These are phyloP conservation scores for Albula glossodonta DNA, from an alignment of 2,113 vertebrate species.

Conservation along the genomic window DNA sequence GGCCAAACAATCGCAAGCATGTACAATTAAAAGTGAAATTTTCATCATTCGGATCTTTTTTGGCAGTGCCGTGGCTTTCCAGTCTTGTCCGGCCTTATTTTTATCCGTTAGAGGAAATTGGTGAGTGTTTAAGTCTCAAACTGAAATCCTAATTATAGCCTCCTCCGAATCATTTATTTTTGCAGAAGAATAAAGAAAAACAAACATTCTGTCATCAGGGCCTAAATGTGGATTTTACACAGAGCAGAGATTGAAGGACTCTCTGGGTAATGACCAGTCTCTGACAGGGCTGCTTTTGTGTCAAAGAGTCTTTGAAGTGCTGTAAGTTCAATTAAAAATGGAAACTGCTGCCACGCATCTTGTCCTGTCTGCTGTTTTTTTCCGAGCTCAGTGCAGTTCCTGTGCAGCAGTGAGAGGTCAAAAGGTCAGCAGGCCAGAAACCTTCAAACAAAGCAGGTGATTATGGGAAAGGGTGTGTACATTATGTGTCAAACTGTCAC, in stretches of 20 bases:
- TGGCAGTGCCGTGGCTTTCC: constrained; percentile 43
- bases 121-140: constrained; percentile 25
- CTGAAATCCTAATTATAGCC: constrained; percentile 41
- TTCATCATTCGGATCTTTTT: constrained; percentile 34
- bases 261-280: constrained; percentile 19
- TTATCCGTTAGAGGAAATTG: constrained; percentile 38
- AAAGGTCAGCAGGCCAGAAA: neutral
- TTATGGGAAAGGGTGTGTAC: neutral
- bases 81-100: constrained; percentile 37
- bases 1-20: neutral
- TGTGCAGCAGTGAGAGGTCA: neutral
- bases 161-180: constrained; percentile 36
- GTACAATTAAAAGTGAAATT: constrained; percentile 26
- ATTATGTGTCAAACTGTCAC: neutral
- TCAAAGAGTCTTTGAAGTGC: constrained; percentile 23
- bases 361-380: neutral
- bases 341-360: constrained; percentile 8
- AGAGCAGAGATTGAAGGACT: constrained; percentile 18
- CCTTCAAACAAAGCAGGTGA: neutral
- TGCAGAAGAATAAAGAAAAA: constrained; percentile 30
- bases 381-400: neutral
- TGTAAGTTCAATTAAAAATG: constrained; percentile 27
- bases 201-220: constrained; percentile 36
- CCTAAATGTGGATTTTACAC: constrained; percentile 38
- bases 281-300: constrained; percentile 13